These are phyloP conservation scores for Toxostoma redivivum DNA, from an alignment of 2,113 vertebrate species.

Conservation along the genomic window DNA sequence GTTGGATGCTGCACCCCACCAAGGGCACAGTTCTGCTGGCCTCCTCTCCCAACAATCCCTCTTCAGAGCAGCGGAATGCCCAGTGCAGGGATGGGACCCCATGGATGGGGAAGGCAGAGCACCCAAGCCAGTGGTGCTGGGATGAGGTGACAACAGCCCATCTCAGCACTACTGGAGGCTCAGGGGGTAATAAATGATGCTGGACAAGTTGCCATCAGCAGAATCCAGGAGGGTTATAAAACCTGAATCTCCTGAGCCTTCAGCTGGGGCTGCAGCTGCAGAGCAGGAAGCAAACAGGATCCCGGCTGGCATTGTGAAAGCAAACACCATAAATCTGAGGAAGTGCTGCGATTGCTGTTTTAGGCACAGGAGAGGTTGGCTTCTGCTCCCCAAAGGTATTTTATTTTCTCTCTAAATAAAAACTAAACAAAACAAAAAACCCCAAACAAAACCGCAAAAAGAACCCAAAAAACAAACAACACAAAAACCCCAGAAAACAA, in stretches of 20 bases:
- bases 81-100: fast-evolving
- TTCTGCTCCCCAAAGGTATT: neutral
- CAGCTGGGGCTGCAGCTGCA: slow-evolving; percentile 49
- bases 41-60: neutral
- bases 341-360: slow-evolving; percentile 49
- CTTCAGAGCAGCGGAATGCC: neutral
- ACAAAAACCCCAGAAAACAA: neutral
- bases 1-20: neutral
- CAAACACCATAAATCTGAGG: slow-evolving; percentile 57
- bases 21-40: neutral
- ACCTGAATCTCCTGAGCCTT: slow-evolving; percentile 41
- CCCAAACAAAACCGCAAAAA: neutral
- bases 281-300: slow-evolving; percentile 66
- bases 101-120: fast-evolving
- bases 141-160: neutral
- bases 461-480: neutral
- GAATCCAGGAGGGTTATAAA: slow-evolving; percentile 51
- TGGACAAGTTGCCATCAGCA: slow-evolving; percentile 1
- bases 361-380: slow-evolving; percentile 53
- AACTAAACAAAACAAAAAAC: neutral
- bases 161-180: neutral
- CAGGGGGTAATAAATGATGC: neutral
- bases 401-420: slow-evolving; percentile 47
- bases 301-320: slow-evolving; percentile 49
- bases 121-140: neutral